Base-by-base conservation (phyloP, 2,888 invertebrate genomes). In the Anorthoa munda region DNA sequence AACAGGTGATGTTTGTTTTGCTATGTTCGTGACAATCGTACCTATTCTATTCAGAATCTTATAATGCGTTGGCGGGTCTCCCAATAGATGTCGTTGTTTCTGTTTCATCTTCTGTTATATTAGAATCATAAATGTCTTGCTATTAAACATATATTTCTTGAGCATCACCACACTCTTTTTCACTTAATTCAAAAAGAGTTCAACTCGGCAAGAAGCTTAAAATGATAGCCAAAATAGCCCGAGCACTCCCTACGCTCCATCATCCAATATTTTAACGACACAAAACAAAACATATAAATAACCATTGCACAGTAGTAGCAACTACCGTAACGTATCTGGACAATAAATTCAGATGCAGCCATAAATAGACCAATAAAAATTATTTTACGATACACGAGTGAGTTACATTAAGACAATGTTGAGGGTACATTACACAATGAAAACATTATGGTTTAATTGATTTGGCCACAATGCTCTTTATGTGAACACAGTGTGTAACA, bases 401-500 rank as follows among this genome's bases (percentile, higher is more conserved):
- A 94, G 93, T 93, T 95, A 95, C 94, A 95, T 95, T 95, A 95
- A 94, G 93, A 96, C 96, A 96, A 95, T 96, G 95, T 95, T 95
- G 94, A 91, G 91, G 75, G 72, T 91, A 90, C 89, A 91, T 92
- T 93, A 92, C 92, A 95, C 96, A 96, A 96, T 95, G 95, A 91
- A 80, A 88, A 95, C 96, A 95, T 96, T 96, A 95, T 96, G 92
- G 91, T 89, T 92, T 96, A 95, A 96, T 95, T 95, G 96, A 95
- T 95, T 95, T 92, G 92, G 90, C 94, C 91, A 96, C 96, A 96
- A 95, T 95, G 94, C 89, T 84, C 95, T 93, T 95, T 95, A 81
- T 86, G 71, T 81, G 81, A 81, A 81, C 59, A 70, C 82, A 77
- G 77, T 45, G 21, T 58, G 92, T 95, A 88, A 96, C 95, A 96